Evolutionary conservation across 1,140 invertebrate genomes (phyloP).

Genomic region (Steinernema feltiae): DNA sequence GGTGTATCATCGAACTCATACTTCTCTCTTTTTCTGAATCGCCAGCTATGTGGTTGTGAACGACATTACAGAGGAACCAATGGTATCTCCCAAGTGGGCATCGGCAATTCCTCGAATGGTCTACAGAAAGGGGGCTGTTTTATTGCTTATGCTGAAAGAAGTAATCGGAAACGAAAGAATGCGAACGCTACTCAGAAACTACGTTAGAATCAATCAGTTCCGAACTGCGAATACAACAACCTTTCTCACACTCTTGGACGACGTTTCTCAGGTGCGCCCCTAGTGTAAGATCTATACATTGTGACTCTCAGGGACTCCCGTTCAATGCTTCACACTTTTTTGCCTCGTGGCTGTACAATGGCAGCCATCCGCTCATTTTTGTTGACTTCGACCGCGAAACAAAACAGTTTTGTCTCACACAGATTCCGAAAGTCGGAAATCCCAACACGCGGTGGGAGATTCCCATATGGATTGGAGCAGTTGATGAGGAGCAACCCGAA

Average conservation of each 20-base stretch:
- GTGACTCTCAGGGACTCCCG: not conserved
- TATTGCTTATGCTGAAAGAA: slow-evolving; percentile 34
- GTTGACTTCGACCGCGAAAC: slow-evolving; percentile 29
- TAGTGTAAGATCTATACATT: not conserved
- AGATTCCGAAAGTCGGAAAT: slow-evolving; percentile 34
- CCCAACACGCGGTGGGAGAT: slow-evolving; percentile 26
- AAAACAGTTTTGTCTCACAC: slow-evolving; percentile 28
- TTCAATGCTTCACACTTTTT: slow-evolving; percentile 20
- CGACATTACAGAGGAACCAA: slow-evolving; percentile 28
- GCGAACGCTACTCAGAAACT: slow-evolving; percentile 29
- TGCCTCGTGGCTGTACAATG: slow-evolving; percentile 27
- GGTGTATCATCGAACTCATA: not conserved
- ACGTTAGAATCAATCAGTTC: slow-evolving; percentile 33
- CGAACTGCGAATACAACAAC: slow-evolving; percentile 26
- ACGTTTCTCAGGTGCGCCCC: slow-evolving; percentile 19
- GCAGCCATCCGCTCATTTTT: slow-evolving; percentile 38
- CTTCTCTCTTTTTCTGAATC: slow-evolving; percentile 9
- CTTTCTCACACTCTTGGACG: slow-evolving; percentile 30
- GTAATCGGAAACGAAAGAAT: slow-evolving; percentile 36
- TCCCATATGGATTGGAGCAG: slow-evolving; percentile 40
- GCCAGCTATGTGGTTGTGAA: slow-evolving; percentile 14
- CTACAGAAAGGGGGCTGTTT: slow-evolving; percentile 37
- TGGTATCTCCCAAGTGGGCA: slow-evolving; percentile 33
- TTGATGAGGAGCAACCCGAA: slow-evolving; percentile 18
- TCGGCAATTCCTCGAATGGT: slow-evolving; percentile 27